A percentile compares a stretch with the other conserved stretches of the same genome.
phyloP scores from a whole-genome alignment of 2,113 vertebrate species.

The Phylloscopus trochiloides region DNA sequence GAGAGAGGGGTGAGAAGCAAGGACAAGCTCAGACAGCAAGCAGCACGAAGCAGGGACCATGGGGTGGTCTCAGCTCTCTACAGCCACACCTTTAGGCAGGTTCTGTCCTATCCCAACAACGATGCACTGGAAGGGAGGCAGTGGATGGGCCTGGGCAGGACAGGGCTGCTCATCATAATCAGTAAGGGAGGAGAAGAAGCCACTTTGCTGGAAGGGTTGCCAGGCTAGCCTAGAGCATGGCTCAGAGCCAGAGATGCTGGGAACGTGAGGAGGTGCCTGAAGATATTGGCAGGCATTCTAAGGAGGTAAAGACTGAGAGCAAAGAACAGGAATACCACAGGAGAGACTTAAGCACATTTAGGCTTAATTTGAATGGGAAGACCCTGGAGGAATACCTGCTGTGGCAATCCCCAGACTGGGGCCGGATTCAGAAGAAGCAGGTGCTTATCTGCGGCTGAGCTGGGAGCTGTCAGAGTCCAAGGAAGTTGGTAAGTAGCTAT shows the following conservation, averaged over 20 bases:
- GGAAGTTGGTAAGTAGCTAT: neutral
- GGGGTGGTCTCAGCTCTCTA: neutral
- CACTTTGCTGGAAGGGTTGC: neutral
- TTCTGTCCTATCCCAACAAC: neutral
- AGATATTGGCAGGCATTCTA: constrained; percentile 40
- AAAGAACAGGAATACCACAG: neutral
- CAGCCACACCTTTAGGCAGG: neutral
- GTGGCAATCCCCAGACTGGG: neutral
- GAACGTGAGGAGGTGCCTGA: neutral
- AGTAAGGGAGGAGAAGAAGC: neutral
- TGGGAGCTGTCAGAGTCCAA: neutral
- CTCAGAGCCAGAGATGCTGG: neutral
- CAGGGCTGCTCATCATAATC: neutral
- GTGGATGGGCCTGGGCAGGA: neutral
- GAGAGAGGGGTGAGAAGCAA: neutral
- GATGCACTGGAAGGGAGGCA: neutral
- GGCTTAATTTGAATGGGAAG: constrained; percentile 33
- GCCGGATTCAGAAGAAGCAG: neutral
- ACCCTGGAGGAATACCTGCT: constrained; percentile 31
- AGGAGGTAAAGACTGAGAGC: constrained; percentile 23
- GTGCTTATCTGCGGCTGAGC: constrained; percentile 33
- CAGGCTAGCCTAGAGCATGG: neutral
- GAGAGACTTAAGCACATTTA: neutral
- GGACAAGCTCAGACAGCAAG: neutral
- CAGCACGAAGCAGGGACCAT: neutral